Conservation (phyloP, 2,797 vertebrate species). For the Xenopus petersii region DNA sequence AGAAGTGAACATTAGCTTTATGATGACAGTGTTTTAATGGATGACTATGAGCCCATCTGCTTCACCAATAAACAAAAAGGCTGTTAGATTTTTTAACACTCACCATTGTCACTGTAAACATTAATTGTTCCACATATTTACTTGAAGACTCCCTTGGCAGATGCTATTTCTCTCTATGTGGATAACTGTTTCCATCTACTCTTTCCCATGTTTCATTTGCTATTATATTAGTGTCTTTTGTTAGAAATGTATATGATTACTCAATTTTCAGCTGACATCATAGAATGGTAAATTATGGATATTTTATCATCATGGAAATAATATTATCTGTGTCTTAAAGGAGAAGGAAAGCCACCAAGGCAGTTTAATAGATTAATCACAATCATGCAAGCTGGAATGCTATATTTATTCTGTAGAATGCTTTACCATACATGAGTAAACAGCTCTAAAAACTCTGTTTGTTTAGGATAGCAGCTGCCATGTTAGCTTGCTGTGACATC, state of each 20-base stretch:
- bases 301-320: conserved; percentile 28
- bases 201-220: conserved; percentile 38
- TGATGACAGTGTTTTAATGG: conserved; percentile 81
- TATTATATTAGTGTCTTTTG: conserved; percentile 43
- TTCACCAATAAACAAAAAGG: conserved; percentile 78
- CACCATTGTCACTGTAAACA: conserved; percentile 88
- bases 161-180: conserved; percentile 80
- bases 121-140: conserved; percentile 89
- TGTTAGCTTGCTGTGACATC: no score
- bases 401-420: no score
- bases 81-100: conserved; percentile 79
- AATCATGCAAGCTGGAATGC: no score
- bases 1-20: conserved; percentile 48
- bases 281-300: conserved; percentile 38
- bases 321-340: conserved; percentile 22
- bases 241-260: conserved; percentile 28
- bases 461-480: no score
- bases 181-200: conserved; percentile 31
- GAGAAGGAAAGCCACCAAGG: no score
- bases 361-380: no score
- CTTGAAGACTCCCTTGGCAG: conserved; percentile 81
- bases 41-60: conserved; percentile 83
- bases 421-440: no score
- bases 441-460: no score
- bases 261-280: conserved; percentile 35